Evolutionary conservation across 2,113 vertebrate genomes (phyloP), one percentile per base, ranked within the genome.

Genomic region (Corvus cornix): DNA sequence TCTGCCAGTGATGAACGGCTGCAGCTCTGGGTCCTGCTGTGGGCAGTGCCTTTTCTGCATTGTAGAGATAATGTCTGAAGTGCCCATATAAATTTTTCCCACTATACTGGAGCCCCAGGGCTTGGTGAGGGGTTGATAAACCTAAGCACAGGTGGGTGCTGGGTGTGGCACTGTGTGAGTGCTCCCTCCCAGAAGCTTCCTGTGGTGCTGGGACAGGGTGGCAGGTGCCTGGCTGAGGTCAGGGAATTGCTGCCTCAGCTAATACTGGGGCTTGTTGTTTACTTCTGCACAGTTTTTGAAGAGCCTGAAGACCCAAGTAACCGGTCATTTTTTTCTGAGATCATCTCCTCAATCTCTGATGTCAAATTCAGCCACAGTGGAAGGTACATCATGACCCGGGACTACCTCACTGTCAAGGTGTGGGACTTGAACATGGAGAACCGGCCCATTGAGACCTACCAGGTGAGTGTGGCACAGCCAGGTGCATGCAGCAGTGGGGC

Each of bases 381-480:
- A 72, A 98, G 99, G 92, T 99, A 99, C 88, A 98, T 99, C 98
- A 99, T 99, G 99, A 99, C 99, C 86, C 98, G 99, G 89, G 99
- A 99, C 98, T 99, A 99, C 97, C 98, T 99, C 97, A 99, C 99
- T 1, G 98, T 99, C 87, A 99, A 99, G 92, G 99, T 99, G 97
- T 99, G 99, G 99, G 99, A 99, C 97, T 98, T 99, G 84, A 99
- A 99, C 96, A 99, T 99, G 99, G 99, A 99, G 97, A 99, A 99
- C 97, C 98, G 99, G 82, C 99, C 99, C 26, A 98, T 99, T 0
- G 99, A 99, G 98, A 99, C 99, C 19, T 99, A 99, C 98, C 99
- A 99, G 99, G 95, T 96, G 74, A 52, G 89, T 2, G 16, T 15
- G 68, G 83, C 52, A 21, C 5, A 1, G 39, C 39, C 0, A 2